A percentile compares a stretch with the other conserved stretches of the same genome.
phyloP scores from a whole-genome alignment of 1,140 invertebrate species.

The Mercenaria mercenaria region DNA sequence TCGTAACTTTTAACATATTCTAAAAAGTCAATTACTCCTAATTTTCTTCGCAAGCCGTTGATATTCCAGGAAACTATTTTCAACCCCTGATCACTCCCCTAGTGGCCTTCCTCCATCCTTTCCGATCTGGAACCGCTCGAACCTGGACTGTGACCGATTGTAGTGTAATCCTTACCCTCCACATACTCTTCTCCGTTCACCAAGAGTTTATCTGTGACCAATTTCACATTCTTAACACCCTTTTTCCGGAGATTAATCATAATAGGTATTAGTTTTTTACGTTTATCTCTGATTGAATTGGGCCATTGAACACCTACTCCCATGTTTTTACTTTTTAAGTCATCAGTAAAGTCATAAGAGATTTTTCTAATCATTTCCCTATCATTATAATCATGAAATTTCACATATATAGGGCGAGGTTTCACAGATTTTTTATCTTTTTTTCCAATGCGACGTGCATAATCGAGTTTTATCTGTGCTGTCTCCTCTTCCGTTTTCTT shows the following conservation, averaged over 20 bases:
- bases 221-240: neutral
- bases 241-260: neutral
- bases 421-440: neutral
- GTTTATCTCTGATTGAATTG: neutral
- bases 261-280: neutral
- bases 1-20: neutral
- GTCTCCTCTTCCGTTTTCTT: neutral
- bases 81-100: neutral
- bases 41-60: neutral
- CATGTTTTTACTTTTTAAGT: neutral
- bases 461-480: neutral
- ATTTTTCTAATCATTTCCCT: neutral
- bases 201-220: neutral
- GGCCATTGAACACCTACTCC: neutral
- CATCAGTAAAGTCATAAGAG: neutral
- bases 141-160: too few relatives aligned
- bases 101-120: too few relatives aligned
- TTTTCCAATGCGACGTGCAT: neutral
- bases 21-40: conserved; percentile 17
- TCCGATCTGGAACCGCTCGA: too few relatives aligned
- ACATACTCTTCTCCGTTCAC: neutral
- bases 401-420: neutral
- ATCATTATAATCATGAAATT: neutral
- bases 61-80: conserved; percentile 22
- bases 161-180: neutral